Evolutionary conservation across 2,888 invertebrate genomes (phyloP).

Genomic region (Sericinus montela): DNA sequence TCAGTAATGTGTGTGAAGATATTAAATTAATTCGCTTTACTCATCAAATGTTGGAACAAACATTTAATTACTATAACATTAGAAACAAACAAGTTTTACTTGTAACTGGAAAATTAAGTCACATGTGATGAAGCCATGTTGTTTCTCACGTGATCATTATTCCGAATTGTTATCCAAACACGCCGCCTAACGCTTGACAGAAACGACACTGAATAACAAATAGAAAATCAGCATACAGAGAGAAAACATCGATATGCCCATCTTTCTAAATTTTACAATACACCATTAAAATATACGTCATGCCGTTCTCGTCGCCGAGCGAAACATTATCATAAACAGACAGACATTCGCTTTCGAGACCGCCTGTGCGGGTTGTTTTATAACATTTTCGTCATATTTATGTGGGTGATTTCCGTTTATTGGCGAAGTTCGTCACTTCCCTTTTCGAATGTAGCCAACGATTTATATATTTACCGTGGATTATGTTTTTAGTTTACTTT

Average conservation of each 20-base stretch:
- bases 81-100: not conserved
- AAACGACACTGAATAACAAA: slow-evolving; percentile 9
- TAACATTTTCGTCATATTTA: slow-evolving; percentile 23
- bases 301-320: slow-evolving; percentile 23
- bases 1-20: too few species aligned
- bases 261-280: slow-evolving; percentile 23
- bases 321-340: slow-evolving; percentile 34
- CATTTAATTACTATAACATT: not conserved
- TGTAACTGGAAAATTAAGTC: not conserved
- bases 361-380: slow-evolving; percentile 24
- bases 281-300: slow-evolving; percentile 31
- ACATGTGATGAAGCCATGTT: not conserved
- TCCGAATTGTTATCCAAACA: not conserved
- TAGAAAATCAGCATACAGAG: slow-evolving; percentile 19
- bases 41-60: not conserved
- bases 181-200: not conserved
- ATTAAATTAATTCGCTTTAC: too few species aligned
- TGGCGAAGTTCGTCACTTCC: slow-evolving; percentile 16
- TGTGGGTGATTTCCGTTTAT: slow-evolving; percentile 20
- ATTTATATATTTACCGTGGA: slow-evolving; percentile 4
- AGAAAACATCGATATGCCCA: slow-evolving; percentile 15
- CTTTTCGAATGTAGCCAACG: slow-evolving; percentile 9
- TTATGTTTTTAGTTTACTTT: slow-evolving; percentile 7
- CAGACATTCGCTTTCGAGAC: slow-evolving; percentile 31
- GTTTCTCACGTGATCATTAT: not conserved